A percentile compares a stretch with the other conserved stretches of the same genome.
Conservation (phyloP, 1,140 invertebrate genomes). For the Achroia grisella region DNA sequence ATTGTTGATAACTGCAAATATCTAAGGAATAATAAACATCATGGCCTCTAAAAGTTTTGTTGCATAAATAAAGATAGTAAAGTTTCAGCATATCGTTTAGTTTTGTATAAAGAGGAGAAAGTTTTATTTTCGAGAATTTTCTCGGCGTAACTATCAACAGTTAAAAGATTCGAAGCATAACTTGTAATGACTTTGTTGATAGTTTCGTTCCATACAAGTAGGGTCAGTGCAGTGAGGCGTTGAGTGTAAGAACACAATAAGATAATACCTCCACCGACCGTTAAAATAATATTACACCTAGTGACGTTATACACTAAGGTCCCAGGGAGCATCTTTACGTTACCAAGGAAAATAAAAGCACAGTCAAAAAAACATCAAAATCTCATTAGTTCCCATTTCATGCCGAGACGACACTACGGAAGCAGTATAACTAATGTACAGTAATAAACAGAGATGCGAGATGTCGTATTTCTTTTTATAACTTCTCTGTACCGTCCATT, state of each 20-base stretch:
- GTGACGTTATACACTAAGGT: slow-evolving; percentile 18
- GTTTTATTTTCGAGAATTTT: no score
- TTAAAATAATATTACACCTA: slow-evolving; percentile 33
- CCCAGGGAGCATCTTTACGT: slow-evolving; percentile 41
- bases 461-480: slow-evolving; percentile 71
- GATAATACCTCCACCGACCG: slow-evolving; percentile 3
- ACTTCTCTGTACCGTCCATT: slow-evolving; percentile 62
- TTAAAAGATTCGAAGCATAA: background rate
- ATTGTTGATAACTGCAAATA: no score
- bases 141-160: background rate
- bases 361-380: slow-evolving; percentile 74
- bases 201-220: background rate
- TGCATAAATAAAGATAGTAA: no score
- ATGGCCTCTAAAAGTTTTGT: no score
- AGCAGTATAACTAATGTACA: slow-evolving; percentile 72
- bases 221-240: background rate
- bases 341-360: slow-evolving; percentile 65
- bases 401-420: slow-evolving; percentile 70
- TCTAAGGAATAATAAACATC: no score
- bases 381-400: slow-evolving; percentile 73
- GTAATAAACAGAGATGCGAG: slow-evolving; percentile 68
- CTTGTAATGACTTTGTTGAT: slow-evolving; percentile 1
- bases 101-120: no score
- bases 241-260: background rate
- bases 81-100: no score